Evolutionary conservation across 2,113 vertebrate species (phyloP), one percentile per base, ranked within the genome.

Genomic region (Hypocryptadius cinnamomeus): DNA sequence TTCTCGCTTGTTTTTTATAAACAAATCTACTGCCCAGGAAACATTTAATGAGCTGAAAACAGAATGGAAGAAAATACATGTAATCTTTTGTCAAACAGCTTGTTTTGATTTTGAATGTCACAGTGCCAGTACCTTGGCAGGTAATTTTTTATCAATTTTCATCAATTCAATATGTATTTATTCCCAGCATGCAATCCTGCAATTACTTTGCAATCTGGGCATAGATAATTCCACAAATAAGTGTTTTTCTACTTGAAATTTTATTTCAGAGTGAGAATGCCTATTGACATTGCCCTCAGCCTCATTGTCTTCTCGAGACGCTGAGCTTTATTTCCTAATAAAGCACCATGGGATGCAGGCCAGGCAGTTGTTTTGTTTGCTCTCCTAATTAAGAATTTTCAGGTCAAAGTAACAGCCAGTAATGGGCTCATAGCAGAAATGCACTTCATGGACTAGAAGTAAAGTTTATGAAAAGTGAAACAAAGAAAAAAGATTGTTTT

Each of bases 221-320:
- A 87, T 51, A 96, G 87, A 91, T 96, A 79, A 79, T 76, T 87
- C 85, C 82, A 76, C 70, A 93, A 92, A 89, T 94, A 78, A 95
- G 89, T 91, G 66, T 48, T 64, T 94, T 96, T 95, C 73, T 87
- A 85, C 85, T 93, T 89, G 85, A 96, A 96, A 92, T 92, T 85
- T 93, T 60, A 94, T 92, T 94, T 87, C 48, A 68, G 79, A 56
- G 53, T 68, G 65, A 21, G 68, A 93, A 83, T 87, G 10, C 35
- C 57, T 89, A 22, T 63, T 87, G 78, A 60, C 66, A 86, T 87
- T 94, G 90, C 90, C 68, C 48, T 39, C 85, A 68, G 85, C 65
- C 83, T 48, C 77, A 59, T 17, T 47, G 45, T 44, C 64, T 28
- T 45, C 54, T 51, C 27, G 10, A 74, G 53, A 93, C 83, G 76